Conservation (phyloP, 1,140 invertebrate species). For the Pseudomyrmex dendroicus region DNA sequence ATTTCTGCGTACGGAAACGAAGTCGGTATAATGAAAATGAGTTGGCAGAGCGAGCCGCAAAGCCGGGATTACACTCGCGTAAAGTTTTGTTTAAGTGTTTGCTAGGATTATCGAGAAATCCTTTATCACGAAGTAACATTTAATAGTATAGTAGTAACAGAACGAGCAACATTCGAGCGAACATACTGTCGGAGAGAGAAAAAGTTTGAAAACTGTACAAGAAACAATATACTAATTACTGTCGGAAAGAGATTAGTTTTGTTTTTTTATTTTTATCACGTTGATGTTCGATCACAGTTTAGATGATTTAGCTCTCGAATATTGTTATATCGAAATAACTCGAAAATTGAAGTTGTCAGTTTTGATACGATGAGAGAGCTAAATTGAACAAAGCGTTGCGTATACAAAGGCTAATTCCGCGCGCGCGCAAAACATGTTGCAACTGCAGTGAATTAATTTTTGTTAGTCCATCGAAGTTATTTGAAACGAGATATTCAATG, state of each 20-base stretch:
- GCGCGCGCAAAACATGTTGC: slow-evolving; percentile 19
- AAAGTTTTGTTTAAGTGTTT: slow-evolving; percentile 55
- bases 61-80: slow-evolving; percentile 37
- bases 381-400: slow-evolving; percentile 35
- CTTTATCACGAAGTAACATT: slow-evolving; percentile 25
- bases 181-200: not conserved
- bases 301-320: not conserved
- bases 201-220: not conserved
- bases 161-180: slow-evolving; percentile 8
- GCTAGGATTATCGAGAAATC: slow-evolving; percentile 34
- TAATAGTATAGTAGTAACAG: slow-evolving; percentile 5
- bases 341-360: slow-evolving; percentile 32
- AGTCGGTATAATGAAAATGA: slow-evolving; percentile 41
- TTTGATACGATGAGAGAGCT: not conserved
- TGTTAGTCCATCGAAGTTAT: slow-evolving; percentile 25
- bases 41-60: slow-evolving; percentile 38
- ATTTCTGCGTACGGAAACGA: slow-evolving; percentile 21
- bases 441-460: slow-evolving; percentile 51
- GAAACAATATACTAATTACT: not conserved
- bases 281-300: not conserved
- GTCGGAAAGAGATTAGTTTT: too few relatives aligned
- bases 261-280: not conserved
- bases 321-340: not conserved
- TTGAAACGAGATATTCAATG: slow-evolving; percentile 26
- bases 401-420: slow-evolving; percentile 29